These are phyloP conservation scores for Pteruthius melanotis DNA, from an alignment of 2,113 vertebrate species.

Conservation along the genomic window DNA sequence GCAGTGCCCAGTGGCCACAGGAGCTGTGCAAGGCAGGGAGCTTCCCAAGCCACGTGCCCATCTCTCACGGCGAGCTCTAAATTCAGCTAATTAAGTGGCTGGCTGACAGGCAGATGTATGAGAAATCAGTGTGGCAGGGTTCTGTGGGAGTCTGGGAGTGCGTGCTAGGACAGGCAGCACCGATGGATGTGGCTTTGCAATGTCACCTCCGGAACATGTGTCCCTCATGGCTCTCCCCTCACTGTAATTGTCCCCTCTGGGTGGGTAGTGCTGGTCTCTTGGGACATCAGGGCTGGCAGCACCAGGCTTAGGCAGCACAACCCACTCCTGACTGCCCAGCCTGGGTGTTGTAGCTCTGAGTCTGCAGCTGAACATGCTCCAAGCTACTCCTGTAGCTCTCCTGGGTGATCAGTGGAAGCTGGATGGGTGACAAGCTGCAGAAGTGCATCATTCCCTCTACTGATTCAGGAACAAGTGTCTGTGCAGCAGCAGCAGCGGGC, in stretches of 20 bases:
- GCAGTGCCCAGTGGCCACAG: not conserved
- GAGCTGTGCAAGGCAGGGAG: fast-evolving
- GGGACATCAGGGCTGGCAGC: not conserved
- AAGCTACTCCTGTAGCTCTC: not conserved
- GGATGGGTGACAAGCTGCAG: not conserved
- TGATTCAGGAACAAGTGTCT: not conserved
- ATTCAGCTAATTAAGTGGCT: not conserved
- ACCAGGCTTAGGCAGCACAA: not conserved
- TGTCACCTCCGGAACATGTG: slow-evolving; percentile 26
- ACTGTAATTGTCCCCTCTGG: not conserved
- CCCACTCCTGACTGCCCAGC: not conserved
- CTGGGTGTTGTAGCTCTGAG: not conserved
- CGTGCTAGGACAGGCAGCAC: not conserved
- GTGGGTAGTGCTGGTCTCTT: not conserved
- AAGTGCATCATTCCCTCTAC: not conserved
- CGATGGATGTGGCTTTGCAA: not conserved
- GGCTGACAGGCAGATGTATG: not conserved
- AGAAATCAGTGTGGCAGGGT: not conserved
- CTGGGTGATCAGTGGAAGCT: not conserved
- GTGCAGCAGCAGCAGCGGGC: not conserved
- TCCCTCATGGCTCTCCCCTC: not conserved
- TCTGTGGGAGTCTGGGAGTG: not conserved
- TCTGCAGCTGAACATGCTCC: not conserved
- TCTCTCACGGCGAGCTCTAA: not conserved
- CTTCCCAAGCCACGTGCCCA: not conserved